Base-by-base conservation (phyloP, 2,797 vertebrate genomes). In the Ceryle rudis region DNA sequence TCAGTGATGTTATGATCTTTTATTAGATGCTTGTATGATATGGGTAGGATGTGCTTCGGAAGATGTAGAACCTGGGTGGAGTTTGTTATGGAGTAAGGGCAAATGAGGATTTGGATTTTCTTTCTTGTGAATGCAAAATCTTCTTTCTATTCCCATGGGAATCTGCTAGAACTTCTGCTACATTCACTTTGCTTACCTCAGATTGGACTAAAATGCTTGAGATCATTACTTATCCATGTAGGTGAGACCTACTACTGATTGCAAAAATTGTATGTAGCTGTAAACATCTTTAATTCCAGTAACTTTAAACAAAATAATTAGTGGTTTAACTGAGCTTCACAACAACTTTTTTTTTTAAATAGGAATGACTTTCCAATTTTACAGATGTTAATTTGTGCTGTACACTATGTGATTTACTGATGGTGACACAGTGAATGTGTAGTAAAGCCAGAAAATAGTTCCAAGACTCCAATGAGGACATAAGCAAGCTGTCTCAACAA, bases 251-350 rank as follows among this genome's bases (percentile, higher is more conserved):
- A 77, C 69, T 95, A 55, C 91, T 72, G 80, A 90, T 89, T 69
- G 20, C 55, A 81, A 73, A 91, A 73, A 66, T 88, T 21, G 21
- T 37, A 58, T 66, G 69, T 91, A 72, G 72, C 77, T 91, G 80
- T 73, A 96, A 95, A 94, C 87, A 86, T 81, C 46, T 94, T 95
- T 82, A 74, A 83, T 81, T 93, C 66, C 81, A 91, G 44, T 74
- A 91, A 94, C 70, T 90, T 96, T 73, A 89, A 97, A 88, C 73
- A 83, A 92, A 93, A 66, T 84, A 93, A 94, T 94, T 91, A 93
- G 90, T 75, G 80, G 75, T 88, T 95, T 90, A 83, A 69, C 80
- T 69, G 73, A 86, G 47, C 66, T 88, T 94, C 62, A 57, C 85
- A 94, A 81, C 75, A 91, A 78, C 25, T 86, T 92, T 31, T 86